Conservation (phyloP, 2,113 vertebrate species). For the Xenopus laevis region DNA sequence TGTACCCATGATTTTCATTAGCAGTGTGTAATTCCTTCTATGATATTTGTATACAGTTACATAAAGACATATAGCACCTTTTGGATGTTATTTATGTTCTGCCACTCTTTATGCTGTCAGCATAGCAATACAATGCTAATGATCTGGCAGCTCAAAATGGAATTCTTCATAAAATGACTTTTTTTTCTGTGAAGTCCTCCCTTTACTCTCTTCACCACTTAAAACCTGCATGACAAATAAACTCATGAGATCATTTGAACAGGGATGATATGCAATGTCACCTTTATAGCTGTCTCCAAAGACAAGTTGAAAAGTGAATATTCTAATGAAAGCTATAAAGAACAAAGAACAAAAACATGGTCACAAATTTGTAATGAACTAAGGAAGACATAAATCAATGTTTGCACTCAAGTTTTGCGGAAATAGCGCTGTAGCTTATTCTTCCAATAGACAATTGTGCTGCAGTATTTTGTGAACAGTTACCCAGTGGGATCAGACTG, state of each 20-base stretch:
- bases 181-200: conserved; percentile 20
- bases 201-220: conserved; percentile 17
- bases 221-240: conserved; percentile 49
- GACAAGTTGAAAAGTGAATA: conserved; percentile 51
- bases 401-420: conserved; percentile 52
- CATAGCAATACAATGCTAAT: conserved; percentile 19
- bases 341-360: conserved; percentile 57
- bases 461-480: conserved; percentile 62
- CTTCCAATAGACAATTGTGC: conserved; percentile 54
- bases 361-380: conserved; percentile 58
- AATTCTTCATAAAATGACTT: conserved; percentile 27
- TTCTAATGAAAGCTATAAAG: conserved; percentile 57
- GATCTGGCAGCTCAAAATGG: conserved; percentile 14
- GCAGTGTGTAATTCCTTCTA: too few relatives aligned
- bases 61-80: too few relatives aligned
- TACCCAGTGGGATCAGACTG: conserved; percentile 66
- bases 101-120: neutral
- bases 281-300: conserved; percentile 54
- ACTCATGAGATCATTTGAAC: conserved; percentile 45
- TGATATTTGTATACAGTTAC: too few relatives aligned
- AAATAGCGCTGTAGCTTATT: conserved; percentile 54
- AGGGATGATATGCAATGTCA: conserved; percentile 55
- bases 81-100: neutral
- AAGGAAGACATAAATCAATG: conserved; percentile 55
- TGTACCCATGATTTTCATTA: too few relatives aligned